Evolutionary conservation across 2,797 vertebrate species (phyloP), one percentile per base, ranked within the genome.

Genomic region (Tapera naevia): DNA sequence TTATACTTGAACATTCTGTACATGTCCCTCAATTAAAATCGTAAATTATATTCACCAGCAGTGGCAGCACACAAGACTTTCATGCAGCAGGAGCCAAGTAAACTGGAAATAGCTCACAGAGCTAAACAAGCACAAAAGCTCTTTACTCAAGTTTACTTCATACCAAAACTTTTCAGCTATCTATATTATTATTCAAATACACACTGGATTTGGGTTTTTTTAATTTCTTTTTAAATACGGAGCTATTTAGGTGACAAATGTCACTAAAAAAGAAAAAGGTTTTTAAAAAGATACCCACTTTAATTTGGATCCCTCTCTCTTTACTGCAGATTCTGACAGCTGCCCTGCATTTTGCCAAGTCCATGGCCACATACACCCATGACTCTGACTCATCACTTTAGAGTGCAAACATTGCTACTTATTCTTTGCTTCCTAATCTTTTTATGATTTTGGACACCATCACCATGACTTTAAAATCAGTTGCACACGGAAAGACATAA

Each of bases 311-410:
- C 30, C 25, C 46, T 75, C 18, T 84, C 15, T 25, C 46, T 72
- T 62, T 32, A 54, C 22, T 62, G 30, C 35, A 80, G 37, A 53
- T 61, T 54, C 61, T 65, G 46, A 94, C 24, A 74, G 70, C 58
- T 88, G 56, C 28, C 80, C 80, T 80, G 37, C 21, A 39, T 85
- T 80, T 88, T 91, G 33, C 37, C 67, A 94, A 76, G 45, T 67
- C 62, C 6, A 0, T 30, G 70, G 82, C 71, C 69, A 65, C 43
- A 56, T 35, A 73, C 25, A 66, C 56, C 33, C 80, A 91, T 88
- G 82, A 93, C 83, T 83, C 76, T 95, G 94, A 95, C 64, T 96
- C 92, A 94, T 22, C 13, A 50, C 75, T 89, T 41, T 17, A 75
- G n/a, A 66, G 18, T 61, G 71, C 56, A 67, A 90, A 51, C 39